phyloP scores from a whole-genome alignment of 1,140 invertebrate genomes.

The Acromyrmex echinatior region DNA sequence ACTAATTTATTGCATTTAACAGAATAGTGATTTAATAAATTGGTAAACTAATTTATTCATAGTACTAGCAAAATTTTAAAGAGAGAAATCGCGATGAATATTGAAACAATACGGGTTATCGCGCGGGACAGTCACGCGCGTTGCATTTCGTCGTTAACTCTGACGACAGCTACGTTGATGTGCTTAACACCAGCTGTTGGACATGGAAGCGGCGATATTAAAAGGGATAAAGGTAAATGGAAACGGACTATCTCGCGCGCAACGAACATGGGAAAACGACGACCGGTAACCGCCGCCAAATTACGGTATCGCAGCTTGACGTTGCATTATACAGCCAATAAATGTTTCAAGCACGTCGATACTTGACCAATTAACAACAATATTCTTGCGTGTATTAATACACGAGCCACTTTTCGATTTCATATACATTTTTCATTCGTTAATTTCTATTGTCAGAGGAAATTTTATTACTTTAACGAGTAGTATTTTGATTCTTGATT shows the following conservation, averaged over 20 bases:
- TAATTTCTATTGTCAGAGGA: not conserved
- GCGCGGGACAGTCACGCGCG: slow-evolving; percentile 14
- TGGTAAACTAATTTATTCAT: slow-evolving; percentile 21
- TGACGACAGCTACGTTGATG: slow-evolving; percentile 48
- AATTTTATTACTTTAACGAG: slow-evolving; percentile 34
- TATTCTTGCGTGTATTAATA: slow-evolving; percentile 5
- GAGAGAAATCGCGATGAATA: not conserved
- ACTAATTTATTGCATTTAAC: slow-evolving; percentile 33
- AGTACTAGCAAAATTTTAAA: not conserved
- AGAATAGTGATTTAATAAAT: slow-evolving; percentile 22
- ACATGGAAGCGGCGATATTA: slow-evolving; percentile 67
- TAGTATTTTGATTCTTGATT: slow-evolving; percentile 18
- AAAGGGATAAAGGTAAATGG: slow-evolving; percentile 65
- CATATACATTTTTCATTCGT: not conserved
- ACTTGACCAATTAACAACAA: slow-evolving; percentile 46
- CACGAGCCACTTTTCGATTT: slow-evolving; percentile 37
- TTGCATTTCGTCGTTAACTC: slow-evolving; percentile 53
- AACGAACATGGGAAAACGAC: slow-evolving; percentile 1
- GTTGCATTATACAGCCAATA: slow-evolving; percentile 58
- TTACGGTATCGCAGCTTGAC: slow-evolving; percentile 58
- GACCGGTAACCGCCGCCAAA: slow-evolving; percentile 55
- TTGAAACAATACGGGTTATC: slow-evolving; percentile 16
- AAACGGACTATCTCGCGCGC: slow-evolving; percentile 41
- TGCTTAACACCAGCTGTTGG: slow-evolving; percentile 45
- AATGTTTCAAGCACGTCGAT: slow-evolving; percentile 56